Percentiles rank a stretch among this genome's conserved stretches.
phyloP scores from a whole-genome alignment of 2,113 vertebrate genomes.

The Chaenogobius annularis region DNA sequence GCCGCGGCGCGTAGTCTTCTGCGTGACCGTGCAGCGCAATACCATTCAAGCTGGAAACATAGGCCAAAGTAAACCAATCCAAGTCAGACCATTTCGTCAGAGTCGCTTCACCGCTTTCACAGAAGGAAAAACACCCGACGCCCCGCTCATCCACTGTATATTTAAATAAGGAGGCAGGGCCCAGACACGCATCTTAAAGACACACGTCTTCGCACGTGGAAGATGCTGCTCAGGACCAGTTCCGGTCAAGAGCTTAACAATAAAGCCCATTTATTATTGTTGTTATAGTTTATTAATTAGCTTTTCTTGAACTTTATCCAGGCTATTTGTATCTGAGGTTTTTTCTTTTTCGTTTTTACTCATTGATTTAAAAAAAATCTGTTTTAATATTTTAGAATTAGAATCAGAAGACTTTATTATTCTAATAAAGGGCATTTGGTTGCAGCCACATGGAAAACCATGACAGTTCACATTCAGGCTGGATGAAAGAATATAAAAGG shows the following conservation, averaged over 20 bases:
- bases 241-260: not conserved
- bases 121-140: slow-evolving; percentile 51
- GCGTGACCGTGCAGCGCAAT: slow-evolving; percentile 1
- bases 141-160: slow-evolving; percentile 47
- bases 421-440: too few relatives aligned
- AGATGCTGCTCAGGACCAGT: not conserved
- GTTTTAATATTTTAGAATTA: too few relatives aligned
- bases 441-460: too few relatives aligned
- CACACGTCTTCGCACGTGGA: slow-evolving; percentile 21
- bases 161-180: slow-evolving; percentile 53
- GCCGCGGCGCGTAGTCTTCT: not conserved
- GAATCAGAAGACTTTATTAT: too few relatives aligned
- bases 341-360: too few relatives aligned
- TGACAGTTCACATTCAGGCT: too few relatives aligned
- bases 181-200: slow-evolving; percentile 74
- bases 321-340: too few relatives aligned
- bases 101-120: slow-evolving; percentile 12
- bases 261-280: not conserved
- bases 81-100: not conserved
- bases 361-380: too few relatives aligned
- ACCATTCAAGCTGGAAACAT: slow-evolving; percentile 3
- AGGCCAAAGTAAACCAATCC: slow-evolving; percentile 6
- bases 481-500: too few relatives aligned
- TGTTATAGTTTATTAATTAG: not conserved
- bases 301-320: too few relatives aligned